Evolutionary conservation across 1,140 invertebrate genomes (phyloP).

Genomic region (Teleopsis dalmanni): DNA sequence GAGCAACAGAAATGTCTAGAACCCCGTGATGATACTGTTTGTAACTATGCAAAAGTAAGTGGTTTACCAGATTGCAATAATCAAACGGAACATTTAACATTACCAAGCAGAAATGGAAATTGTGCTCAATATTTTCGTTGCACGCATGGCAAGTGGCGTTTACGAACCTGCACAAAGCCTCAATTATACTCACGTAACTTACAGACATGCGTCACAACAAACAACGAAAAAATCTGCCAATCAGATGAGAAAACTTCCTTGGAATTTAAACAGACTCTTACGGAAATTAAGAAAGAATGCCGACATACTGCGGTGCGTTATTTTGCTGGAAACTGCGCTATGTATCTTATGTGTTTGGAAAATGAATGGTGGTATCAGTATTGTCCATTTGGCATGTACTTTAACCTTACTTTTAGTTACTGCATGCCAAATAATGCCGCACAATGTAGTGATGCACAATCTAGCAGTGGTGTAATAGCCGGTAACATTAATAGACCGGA

Average conservation of each 20-base stretch:
- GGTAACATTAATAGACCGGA: not conserved
- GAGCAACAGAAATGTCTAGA: slow-evolving; percentile 32
- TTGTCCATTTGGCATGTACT: slow-evolving; percentile 36
- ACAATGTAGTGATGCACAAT: slow-evolving; percentile 11
- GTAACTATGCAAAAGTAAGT: slow-evolving; percentile 19
- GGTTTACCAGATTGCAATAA: slow-evolving; percentile 19
- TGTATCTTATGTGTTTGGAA: slow-evolving; percentile 34
- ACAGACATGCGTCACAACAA: slow-evolving; percentile 19
- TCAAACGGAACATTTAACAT: slow-evolving; percentile 15
- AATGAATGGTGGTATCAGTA: slow-evolving; percentile 34
- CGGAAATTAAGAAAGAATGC: slow-evolving; percentile 6
- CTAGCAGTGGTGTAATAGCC: not conserved
- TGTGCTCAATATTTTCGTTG: slow-evolving; percentile 35
- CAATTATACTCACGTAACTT: slow-evolving; percentile 20
- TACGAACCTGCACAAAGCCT: slow-evolving; percentile 24
- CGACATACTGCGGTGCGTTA: slow-evolving; percentile 23
- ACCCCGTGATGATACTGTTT: slow-evolving; percentile 31
- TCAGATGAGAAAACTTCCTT: not conserved
- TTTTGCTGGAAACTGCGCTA: slow-evolving; percentile 16
- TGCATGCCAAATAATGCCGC: slow-evolving; percentile 26
- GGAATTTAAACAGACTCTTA: not conserved
- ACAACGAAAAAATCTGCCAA: not conserved
- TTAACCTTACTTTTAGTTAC: slow-evolving; percentile 26
- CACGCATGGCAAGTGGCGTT: slow-evolving; percentile 26
- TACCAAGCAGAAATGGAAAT: slow-evolving; percentile 10